A percentile compares a stretch with the other conserved stretches of the same genome.
These are phyloP conservation scores for Xiphophorus maculatus DNA, from an alignment of 2,113 vertebrate species.

Conservation along the genomic window DNA sequence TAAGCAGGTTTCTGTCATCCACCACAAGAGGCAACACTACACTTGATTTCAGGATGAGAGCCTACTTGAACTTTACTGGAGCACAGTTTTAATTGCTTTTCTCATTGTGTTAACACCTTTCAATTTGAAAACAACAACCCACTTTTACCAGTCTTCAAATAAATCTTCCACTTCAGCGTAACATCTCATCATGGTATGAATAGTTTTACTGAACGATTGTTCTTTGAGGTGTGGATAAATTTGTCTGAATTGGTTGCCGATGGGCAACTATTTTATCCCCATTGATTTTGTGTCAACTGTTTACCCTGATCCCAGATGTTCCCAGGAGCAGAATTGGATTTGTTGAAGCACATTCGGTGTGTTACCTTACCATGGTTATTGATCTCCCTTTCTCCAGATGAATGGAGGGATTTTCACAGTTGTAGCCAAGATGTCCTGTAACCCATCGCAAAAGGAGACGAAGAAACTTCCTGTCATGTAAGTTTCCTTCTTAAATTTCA, in stretches of 20 bases:
- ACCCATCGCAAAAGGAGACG: constrained; percentile 92
- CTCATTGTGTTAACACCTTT: constrained; percentile 3
- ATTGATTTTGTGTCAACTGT: constrained; percentile 32
- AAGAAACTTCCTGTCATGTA: constrained; percentile 95
- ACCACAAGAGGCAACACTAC: constrained; percentile 1
- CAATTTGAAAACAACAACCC: background rate
- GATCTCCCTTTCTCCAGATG: constrained; percentile 78
- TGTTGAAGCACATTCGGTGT: constrained; percentile 12
- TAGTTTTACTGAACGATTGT: background rate
- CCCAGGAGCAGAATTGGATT: constrained; percentile 4
- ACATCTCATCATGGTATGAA: background rate
- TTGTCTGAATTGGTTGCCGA: background rate
- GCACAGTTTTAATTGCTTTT: constrained; percentile 3
- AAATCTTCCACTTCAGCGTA: background rate
- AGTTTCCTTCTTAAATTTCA: constrained; percentile 71
- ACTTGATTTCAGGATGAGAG: background rate
- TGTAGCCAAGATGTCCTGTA: constrained; percentile 91
- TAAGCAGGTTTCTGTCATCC: background rate
- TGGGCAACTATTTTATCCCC: constrained; percentile 6
- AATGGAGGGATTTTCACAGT: constrained; percentile 94
- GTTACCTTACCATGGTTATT: constrained; percentile 1
- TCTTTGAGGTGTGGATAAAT: background rate
- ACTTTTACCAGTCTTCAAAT: background rate
- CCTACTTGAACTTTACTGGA: constrained; percentile 4
- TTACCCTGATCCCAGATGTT: constrained; percentile 4